Conservation (phyloP, 35 echinoderm and acorn worm species). For the Anneissia japonica region DNA sequence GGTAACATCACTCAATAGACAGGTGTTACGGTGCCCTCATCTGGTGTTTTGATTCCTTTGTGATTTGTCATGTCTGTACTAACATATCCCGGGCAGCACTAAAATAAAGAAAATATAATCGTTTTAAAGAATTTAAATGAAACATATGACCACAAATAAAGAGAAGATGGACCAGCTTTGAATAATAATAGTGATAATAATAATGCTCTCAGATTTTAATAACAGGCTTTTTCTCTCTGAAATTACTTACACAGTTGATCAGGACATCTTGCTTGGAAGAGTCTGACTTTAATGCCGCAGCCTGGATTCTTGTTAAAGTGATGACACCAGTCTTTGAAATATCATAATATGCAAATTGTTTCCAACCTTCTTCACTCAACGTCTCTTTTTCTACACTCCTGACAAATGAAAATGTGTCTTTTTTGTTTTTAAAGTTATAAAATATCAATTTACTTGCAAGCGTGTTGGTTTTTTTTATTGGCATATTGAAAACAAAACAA, state of each 20-base stretch:
- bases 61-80: constrained; percentile 10
- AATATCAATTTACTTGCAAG: not conserved
- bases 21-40: constrained; percentile 27
- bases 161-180: too few relatives aligned
- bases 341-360: constrained; percentile 14
- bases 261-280: constrained; percentile 37
- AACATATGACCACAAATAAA: too few relatives aligned
- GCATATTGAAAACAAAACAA: not conserved
- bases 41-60: constrained; percentile 10
- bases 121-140: too few relatives aligned
- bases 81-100: constrained; percentile 41
- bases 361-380: constrained; percentile 38
- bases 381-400: constrained; percentile 42
- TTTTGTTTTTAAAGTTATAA: too few relatives aligned
- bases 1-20: constrained; percentile 8
- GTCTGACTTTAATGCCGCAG: constrained; percentile 24
- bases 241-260: constrained; percentile 67
- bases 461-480: not conserved
- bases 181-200: too few relatives aligned
- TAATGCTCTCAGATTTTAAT: too few relatives aligned
- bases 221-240: too few relatives aligned
- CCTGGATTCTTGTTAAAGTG: constrained; percentile 30
- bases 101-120: too few relatives aligned
- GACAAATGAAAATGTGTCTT: too few relatives aligned
- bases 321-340: constrained; percentile 50